These are phyloP conservation scores for Porites australiensis DNA, from an alignment of 64 coral and sea anemone genomes.

Conservation along the genomic window DNA sequence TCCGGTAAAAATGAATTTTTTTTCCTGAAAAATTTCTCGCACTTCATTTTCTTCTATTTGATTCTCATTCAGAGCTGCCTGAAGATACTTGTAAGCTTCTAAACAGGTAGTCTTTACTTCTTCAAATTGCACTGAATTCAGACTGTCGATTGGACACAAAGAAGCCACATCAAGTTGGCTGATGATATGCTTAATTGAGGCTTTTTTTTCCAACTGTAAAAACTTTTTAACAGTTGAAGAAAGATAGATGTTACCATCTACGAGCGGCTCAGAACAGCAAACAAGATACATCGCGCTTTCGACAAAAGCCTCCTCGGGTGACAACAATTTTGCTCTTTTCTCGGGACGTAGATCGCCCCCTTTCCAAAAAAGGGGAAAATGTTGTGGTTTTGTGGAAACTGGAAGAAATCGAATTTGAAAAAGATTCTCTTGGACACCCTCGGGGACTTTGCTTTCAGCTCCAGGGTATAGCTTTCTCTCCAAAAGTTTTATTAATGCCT, in stretches of 20 bases:
- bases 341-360: slow-evolving; percentile 23
- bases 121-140: too few relatives aligned
- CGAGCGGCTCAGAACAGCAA: slow-evolving; percentile 27
- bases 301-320: slow-evolving; percentile 47
- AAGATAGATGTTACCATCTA: neutral
- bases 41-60: neutral
- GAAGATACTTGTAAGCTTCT: slow-evolving; percentile 56
- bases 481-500: slow-evolving; percentile 39
- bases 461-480: slow-evolving; percentile 16
- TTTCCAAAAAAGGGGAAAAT: slow-evolving; percentile 78
- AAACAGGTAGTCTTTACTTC: slow-evolving; percentile 1
- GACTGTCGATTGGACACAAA: too few relatives aligned
- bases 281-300: slow-evolving; percentile 49
- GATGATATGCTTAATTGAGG: neutral
- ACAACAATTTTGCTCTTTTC: neutral
- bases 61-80: neutral
- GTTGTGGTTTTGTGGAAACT: slow-evolving; percentile 51
- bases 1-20: slow-evolving; percentile 48
- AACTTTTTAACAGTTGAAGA: neutral
- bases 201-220: neutral
- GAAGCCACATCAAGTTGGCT: too few relatives aligned
- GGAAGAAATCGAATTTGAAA: slow-evolving; percentile 70
- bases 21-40: neutral
- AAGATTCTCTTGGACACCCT: neutral
- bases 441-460: neutral